phyloP scores from a whole-genome alignment of 2,797 vertebrate genomes.

The Hephaestus fuliginosus region DNA sequence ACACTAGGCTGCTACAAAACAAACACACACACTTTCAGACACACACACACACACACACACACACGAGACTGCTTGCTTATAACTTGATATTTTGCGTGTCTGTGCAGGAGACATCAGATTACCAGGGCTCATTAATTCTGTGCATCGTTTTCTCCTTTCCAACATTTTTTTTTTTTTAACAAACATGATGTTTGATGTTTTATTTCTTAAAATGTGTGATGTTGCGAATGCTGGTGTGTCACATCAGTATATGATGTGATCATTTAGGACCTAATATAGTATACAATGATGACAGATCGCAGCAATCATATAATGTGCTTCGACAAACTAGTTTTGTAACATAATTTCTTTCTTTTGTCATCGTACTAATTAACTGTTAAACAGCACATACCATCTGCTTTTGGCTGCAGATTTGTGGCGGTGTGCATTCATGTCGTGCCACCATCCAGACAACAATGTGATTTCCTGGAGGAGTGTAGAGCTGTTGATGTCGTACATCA shows the following conservation, averaged over 20 bases:
- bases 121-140: conserved; percentile 10
- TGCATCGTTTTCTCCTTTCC: not conserved
- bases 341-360: not conserved
- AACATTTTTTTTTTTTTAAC: conserved; percentile 16
- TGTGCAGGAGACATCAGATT: not conserved
- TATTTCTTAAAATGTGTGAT: not conserved
- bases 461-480: not conserved
- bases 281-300: not conserved
- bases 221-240: not conserved
- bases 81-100: not conserved
- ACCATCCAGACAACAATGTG: not conserved
- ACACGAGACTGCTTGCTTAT: not conserved
- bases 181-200: not conserved
- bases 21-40: not conserved
- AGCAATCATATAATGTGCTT: not conserved
- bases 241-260: not conserved
- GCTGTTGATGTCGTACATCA: conserved; percentile 9
- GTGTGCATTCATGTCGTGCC: not conserved
- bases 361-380: not conserved
- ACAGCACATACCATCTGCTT: conserved; percentile 1
- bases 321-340: not conserved
- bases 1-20: not conserved
- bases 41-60: not conserved
- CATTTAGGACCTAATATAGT: conserved; percentile 15
- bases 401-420: not conserved